Base-by-base conservation (phyloP, 2,797 vertebrate species). In the Rhynchotus rufescens region DNA sequence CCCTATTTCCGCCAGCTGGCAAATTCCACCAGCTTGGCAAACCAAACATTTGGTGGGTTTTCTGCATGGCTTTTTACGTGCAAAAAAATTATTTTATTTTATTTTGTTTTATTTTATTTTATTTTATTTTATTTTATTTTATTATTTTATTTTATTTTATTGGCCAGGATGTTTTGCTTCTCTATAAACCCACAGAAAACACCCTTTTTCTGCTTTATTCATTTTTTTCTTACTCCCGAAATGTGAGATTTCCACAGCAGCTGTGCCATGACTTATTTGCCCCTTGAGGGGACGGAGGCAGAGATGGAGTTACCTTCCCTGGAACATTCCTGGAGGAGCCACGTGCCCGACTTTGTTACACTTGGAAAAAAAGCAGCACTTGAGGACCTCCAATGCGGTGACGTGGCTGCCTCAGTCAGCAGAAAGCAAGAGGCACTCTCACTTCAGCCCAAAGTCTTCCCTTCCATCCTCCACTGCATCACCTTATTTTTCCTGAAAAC, bases 401-500 rank as follows among this genome's bases (percentile, higher is more conserved):
- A 40, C 40, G 40, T 91, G 49, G 83, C 89, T 88, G 16, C 52
- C 38, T 51, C 72, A 3, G 49, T 90, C 8, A 2, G n/a, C 69
- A 56, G 56, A 69, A 79, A 73, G 52, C 20, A 34, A 52, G 73
- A 62, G 76, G 78, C 1, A 9, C 10, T 52, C 34, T 73, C 38
- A 13, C 4, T 2, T 92, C 82, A 80, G 47, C 40, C 40, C 25
- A 17, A 71, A 66, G 66, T 34, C 76, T 81, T 78, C 64, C 38
- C 64, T 94, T 92, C 93, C 86, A 93, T 88, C 77, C 42, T 62
- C 42, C 10, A 1, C 80, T 0, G 0, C 7, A 3, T 62, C 34
- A 1, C 28, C 89, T 83, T 64, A 20, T 80, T 90, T 64, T 20
- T 75, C 89, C 34, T 60, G 80, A 90, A 78, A 92, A 89, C 62